Evolutionary conservation across 2,797 vertebrate species (phyloP), one percentile per base, ranked within the genome.

Genomic region (Netta rufina): DNA sequence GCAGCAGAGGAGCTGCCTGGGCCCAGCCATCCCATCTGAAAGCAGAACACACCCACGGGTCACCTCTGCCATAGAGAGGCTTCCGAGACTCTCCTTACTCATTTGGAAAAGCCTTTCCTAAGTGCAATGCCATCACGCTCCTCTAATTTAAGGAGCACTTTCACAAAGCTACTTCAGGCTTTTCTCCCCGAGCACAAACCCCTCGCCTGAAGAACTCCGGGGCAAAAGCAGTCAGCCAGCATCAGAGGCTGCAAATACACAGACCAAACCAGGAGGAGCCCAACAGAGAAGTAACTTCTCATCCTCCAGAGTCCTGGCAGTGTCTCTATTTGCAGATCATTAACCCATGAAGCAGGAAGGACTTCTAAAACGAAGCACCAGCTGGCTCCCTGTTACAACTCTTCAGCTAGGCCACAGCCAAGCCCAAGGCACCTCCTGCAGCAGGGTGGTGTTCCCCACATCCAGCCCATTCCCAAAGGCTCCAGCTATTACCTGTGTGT

Each of bases 361-460:
- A 17, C 24, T 8, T 36, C 49, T 21, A 30, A 70, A 69, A 47
- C 0, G 0, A 78, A 76, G 11, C 2, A 1, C 17, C 11, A 32
- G 16, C 57, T 60, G 49, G 45, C 33, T 85, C 67, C 33, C 28
- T 28, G 0, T 30, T 27, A 12, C 0, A 4, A 49, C 33, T 79
- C 43, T 14, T 69, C 27, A 70, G 49, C 39, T 58, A 33, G 32
- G 39, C 57, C 54, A 53, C 80, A 76, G 64, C 60, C 81, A 24
- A 22, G 9, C 1, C 43, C 8, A 17, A 51, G 32, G 9, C 6
- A 14, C 30, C 45, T 25, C 13, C 2, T 78, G 51, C 38, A 71
- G 53, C 21, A 87, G 64, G 56, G 45, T 4, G 4, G 15, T 41
- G 13, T 38, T 51, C 32, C 57, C 9, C 8, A 19, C 4, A 28